Base-by-base conservation (phyloP, 2,113 vertebrate species). In the Psephotus haematonotus region DNA sequence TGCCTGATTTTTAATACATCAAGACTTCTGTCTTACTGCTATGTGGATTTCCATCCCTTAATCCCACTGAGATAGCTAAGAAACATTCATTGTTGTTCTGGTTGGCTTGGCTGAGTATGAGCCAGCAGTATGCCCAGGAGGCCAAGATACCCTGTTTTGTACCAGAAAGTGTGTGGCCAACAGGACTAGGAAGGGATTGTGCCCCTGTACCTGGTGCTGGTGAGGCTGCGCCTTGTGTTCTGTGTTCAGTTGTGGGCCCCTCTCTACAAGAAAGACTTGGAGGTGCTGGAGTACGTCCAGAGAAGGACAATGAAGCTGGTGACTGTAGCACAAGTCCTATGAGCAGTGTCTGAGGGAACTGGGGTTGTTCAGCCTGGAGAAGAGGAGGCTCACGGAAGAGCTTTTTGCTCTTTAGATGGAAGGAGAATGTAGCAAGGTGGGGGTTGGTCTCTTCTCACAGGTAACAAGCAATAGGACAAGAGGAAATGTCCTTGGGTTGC, bases 371-470 rank as follows among this genome's bases (percentile, higher is more conserved):
- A n/a, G 4, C 2, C 28, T 77, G 72, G 28, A 81, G 60, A 55
- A 46, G 11, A 60, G 52, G 63, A 64, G 43, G 16, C 52, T 68
- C 2, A 11, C 27, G 14, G 17, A 22, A 2, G 2, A 63, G 12
- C 9, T 76, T 9, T 3, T 9, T 0, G 0, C 15, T 65, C 14
- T 82, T 10, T 75, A 0, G 29, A 35, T 79, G 35, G 64, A 9
- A 79, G 28, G n/a, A 65, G 39, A 10, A 1, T 35, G 59, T 8
- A 59, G 33, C 2, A 7, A 24, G 25, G 3, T 64, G 22, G 23
- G 3, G 1, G 3, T 74, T 0, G 0, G 11, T 7, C 15, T 88
- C 13, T 70, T 50, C 5, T 64, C 0, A 11, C 11, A 1, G 24
- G 18, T 29, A 22, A 17, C 17, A 65, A 29, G 41, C 2, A 13